Evolutionary conservation across 2,113 vertebrate species (phyloP).

Genomic region (Fukomys damarensis): DNA sequence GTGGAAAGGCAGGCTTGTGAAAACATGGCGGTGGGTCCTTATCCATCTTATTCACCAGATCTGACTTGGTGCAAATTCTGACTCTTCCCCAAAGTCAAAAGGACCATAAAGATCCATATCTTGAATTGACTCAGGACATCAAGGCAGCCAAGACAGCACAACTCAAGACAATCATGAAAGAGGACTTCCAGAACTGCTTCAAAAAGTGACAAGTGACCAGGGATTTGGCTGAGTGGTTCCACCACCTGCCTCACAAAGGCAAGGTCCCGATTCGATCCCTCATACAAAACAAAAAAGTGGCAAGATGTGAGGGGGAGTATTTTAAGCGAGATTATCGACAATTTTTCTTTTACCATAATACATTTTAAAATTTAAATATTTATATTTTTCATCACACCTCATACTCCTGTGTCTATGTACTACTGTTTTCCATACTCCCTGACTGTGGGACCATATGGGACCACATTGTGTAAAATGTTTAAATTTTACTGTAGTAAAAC

Average conservation of each 20-base stretch:
- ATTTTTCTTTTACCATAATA: neutral
- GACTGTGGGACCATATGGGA: neutral
- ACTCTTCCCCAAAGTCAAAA: neutral
- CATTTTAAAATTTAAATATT: neutral
- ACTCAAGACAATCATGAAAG: neutral
- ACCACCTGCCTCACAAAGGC: too few species aligned
- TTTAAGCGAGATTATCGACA: neutral
- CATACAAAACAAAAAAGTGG: too few species aligned
- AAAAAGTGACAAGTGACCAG: neutral
- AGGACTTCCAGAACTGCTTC: neutral
- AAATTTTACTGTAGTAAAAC: neutral
- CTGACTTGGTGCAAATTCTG: neutral
- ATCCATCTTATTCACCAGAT: neutral
- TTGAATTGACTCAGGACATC: neutral
- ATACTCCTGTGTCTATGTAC: neutral
- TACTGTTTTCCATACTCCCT: slow-evolving; percentile 36
- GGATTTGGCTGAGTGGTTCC: too few species aligned
- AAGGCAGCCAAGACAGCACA: neutral
- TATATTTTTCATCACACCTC: neutral
- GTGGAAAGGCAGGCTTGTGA: neutral
- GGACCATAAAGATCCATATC: neutral
- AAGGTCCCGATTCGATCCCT: too few species aligned
- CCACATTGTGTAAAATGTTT: neutral
- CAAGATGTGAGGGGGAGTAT: neutral
- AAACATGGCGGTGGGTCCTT: neutral